These are phyloP conservation scores for Polyploca ridens DNA, from an alignment of 2,888 invertebrate genomes.

Conservation along the genomic window DNA sequence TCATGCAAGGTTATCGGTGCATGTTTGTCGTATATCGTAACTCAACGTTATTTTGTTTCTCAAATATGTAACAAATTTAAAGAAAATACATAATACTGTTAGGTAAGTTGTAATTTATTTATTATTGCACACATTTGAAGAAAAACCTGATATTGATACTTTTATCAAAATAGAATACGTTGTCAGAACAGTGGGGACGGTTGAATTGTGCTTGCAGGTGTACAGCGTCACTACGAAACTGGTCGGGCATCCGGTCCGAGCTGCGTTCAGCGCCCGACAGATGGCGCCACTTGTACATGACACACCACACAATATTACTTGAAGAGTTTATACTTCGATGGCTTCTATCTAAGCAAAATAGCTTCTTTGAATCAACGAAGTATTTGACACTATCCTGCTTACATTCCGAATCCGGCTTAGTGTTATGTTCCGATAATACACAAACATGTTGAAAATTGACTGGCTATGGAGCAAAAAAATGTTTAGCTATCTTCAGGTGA, in stretches of 20 bases:
- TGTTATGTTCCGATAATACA: slow-evolving; percentile 25
- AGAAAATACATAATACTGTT: not conserved
- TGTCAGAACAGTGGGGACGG: slow-evolving; percentile 46
- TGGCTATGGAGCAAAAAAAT: no score
- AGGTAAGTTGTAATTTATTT: slow-evolving; percentile 10
- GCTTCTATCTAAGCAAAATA: not conserved
- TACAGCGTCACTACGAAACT: slow-evolving; percentile 76
- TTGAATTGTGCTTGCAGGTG: slow-evolving; percentile 68
- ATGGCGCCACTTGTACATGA: slow-evolving; percentile 63
- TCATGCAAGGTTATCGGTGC: not conserved
- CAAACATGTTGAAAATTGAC: no score
- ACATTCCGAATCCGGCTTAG: not conserved
- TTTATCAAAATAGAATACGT: slow-evolving; percentile 37
- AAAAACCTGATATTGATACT: slow-evolving; percentile 17
- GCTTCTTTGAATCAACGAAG: not conserved
- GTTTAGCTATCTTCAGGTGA: no score
- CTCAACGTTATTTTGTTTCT: not conserved
- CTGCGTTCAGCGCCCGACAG: slow-evolving; percentile 61
- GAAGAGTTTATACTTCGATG: not conserved
- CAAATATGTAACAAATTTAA: not conserved
- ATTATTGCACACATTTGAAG: slow-evolving; percentile 14
- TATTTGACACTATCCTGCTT: not conserved
- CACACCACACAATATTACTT: slow-evolving; percentile 9
- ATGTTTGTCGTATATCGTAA: not conserved
- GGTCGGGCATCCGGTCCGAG: slow-evolving; percentile 79